Percentiles rank a stretch among this genome's conserved stretches.
These are phyloP conservation scores for Mamestra brassicae DNA, from an alignment of 2,888 invertebrate genomes.

Conservation along the genomic window DNA sequence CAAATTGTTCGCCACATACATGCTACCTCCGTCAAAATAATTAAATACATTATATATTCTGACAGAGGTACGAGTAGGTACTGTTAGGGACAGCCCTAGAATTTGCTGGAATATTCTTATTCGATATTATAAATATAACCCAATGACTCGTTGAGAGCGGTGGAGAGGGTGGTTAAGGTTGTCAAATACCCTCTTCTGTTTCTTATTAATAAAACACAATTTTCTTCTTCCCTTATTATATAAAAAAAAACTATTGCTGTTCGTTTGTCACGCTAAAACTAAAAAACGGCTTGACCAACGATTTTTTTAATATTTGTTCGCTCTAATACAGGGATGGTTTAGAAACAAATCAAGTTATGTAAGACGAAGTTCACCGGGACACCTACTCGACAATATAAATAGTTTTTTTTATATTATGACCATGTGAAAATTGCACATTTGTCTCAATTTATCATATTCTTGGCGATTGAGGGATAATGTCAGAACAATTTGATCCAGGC, in stretches of 20 bases:
- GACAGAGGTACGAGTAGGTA: constrained; percentile 14
- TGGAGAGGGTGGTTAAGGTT: constrained; percentile 46
- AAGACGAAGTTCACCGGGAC: no score
- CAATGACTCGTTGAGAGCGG: constrained; percentile 37
- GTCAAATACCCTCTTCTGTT: constrained; percentile 16
- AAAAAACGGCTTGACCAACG: no score
- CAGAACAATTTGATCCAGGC: no score
- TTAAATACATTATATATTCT: constrained; percentile 31
- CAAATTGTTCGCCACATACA: constrained; percentile 25
- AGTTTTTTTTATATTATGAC: neutral
- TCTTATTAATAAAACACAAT: no score
- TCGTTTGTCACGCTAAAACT: no score
- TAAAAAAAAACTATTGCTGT: no score
- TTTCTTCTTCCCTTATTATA: no score
- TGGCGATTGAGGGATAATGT: constrained; percentile 13
- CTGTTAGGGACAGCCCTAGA: constrained; percentile 24
- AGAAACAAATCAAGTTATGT: no score
- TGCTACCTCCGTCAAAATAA: constrained; percentile 46
- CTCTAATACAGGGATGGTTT: no score
- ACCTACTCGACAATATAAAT: neutral
- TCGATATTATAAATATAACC: constrained; percentile 36
- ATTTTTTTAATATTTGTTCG: no score
- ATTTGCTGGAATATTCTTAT: constrained; percentile 48
- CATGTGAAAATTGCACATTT: neutral
- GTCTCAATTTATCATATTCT: neutral